phyloP scores from a whole-genome alignment of 2,797 vertebrate genomes.

The Holocentrus rufus region DNA sequence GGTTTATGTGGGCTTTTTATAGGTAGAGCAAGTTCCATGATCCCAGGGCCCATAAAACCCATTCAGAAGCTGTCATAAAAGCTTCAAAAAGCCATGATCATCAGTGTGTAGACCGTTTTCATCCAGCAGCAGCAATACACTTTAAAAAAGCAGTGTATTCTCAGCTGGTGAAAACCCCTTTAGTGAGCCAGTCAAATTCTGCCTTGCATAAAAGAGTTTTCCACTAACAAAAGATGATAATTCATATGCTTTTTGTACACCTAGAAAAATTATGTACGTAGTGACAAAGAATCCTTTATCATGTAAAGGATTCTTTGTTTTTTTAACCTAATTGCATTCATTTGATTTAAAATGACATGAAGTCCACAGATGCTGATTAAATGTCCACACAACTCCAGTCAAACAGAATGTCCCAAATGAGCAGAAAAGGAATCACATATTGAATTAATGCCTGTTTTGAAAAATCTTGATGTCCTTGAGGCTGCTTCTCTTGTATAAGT shows the following conservation, averaged over 20 bases:
- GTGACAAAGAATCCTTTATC: neutral
- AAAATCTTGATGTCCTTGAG: neutral
- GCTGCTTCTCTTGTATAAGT: constrained; percentile 32
- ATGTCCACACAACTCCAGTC: constrained; percentile 9
- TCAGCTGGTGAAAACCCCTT: constrained; percentile 40
- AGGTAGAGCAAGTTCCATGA: constrained; percentile 34
- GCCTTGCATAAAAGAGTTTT: constrained; percentile 3
- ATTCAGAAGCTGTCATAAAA: constrained; percentile 32
- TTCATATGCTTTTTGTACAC: neutral
- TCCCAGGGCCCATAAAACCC: constrained; percentile 31
- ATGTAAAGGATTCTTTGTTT: neutral
- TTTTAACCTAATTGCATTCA: constrained; percentile 5
- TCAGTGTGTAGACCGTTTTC: constrained; percentile 10
- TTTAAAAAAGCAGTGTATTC: constrained; percentile 18
- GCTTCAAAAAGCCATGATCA: constrained; percentile 29
- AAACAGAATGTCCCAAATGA: neutral
- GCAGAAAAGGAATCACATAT: neutral
- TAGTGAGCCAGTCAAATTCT: neutral
- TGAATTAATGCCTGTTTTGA: neutral
- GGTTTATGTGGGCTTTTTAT: constrained; percentile 41
- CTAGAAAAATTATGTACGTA: neutral
- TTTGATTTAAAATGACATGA: neutral
- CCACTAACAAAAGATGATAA: constrained; percentile 3
- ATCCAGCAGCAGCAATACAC: constrained; percentile 9
- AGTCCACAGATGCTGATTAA: neutral